Percentiles rank a stretch among this genome's conserved stretches.
Evolutionary conservation across 2,888 invertebrate genomes (phyloP).

Genomic region (Drosophila rellima): DNA sequence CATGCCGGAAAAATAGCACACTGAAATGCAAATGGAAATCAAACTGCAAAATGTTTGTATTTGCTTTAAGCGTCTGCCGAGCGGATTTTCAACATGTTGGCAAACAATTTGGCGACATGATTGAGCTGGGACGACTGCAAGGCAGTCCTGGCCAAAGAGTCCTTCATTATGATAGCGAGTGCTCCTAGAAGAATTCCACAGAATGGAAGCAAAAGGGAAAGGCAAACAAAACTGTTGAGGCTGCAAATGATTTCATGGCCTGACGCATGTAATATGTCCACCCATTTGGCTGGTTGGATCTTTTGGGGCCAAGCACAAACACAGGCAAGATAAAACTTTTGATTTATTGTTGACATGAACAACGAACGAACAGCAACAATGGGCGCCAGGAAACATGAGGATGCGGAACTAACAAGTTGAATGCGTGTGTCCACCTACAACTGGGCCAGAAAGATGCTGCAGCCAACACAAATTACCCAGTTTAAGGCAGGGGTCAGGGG

Average conservation of each 20-base stretch:
- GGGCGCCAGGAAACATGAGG: conserved; percentile 25
- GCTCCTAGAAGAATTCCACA: conserved; percentile 35
- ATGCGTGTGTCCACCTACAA: conserved; percentile 56
- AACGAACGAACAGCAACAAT: conserved; percentile 57
- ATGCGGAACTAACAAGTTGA: conserved; percentile 51
- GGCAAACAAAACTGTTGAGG: conserved; percentile 48
- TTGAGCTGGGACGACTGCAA: conserved; percentile 43
- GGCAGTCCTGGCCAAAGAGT: conserved; percentile 11
- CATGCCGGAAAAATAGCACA: conserved; percentile 29
- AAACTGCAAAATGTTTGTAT: conserved; percentile 56
- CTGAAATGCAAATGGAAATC: conserved; percentile 55
- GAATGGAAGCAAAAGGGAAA: conserved; percentile 18
- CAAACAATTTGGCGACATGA: conserved; percentile 64
- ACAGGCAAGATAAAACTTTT: conserved; percentile 73
- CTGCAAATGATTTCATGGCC: conserved; percentile 65
- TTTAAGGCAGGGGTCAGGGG: conserved; percentile 21
- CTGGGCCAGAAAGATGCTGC: conserved; percentile 26
- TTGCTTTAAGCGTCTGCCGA: conserved; percentile 56
- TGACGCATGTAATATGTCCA: conserved; percentile 57
- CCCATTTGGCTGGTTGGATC: conserved; percentile 33
- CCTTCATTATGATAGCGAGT: conserved; percentile 32
- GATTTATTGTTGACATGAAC: conserved; percentile 79
- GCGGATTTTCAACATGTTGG: conserved; percentile 72
- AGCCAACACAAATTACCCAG: conserved; percentile 32
- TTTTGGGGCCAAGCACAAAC: not conserved